A percentile compares a stretch with the other conserved stretches of the same genome.
Evolutionary conservation across 2,113 vertebrate species (phyloP).

Genomic region (Ophthalmolycus amberensis): DNA sequence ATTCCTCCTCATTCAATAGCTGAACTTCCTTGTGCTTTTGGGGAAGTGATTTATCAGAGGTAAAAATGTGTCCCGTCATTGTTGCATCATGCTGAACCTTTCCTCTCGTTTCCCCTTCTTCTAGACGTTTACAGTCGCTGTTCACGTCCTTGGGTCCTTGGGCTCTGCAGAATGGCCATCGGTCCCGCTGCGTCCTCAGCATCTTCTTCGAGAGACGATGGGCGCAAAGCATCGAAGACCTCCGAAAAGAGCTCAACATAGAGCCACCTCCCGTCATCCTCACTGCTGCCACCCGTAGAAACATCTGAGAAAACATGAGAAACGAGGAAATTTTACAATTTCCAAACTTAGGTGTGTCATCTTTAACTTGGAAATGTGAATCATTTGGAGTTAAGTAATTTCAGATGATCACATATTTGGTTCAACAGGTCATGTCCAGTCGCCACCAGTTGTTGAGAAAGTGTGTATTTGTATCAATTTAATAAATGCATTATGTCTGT

Average conservation of each 20-base stretch:
- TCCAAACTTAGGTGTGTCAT: background rate
- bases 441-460: background rate
- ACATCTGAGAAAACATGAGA: background rate
- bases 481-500: background rate
- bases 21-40: background rate
- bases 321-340: background rate
- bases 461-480: background rate
- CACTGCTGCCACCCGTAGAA: constrained; percentile 16
- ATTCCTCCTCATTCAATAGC: constrained; percentile 33
- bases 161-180: constrained; percentile 87
- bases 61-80: background rate
- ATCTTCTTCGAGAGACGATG: constrained; percentile 93
- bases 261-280: constrained; percentile 79
- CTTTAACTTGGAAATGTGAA: background rate
- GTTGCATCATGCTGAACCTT: background rate
- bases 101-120: background rate
- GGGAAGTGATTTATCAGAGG: background rate
- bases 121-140: constrained; percentile 86
- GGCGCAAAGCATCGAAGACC: constrained; percentile 89
- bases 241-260: constrained; percentile 90
- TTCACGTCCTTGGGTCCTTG: constrained; percentile 88
- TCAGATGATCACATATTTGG: background rate
- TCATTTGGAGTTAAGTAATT: background rate
- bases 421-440: background rate
- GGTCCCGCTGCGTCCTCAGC: constrained; percentile 86